These are phyloP conservation scores for Eucidaris tribuloides DNA, from an alignment of 35 echinoderm and acorn worm genomes.

Conservation along the genomic window DNA sequence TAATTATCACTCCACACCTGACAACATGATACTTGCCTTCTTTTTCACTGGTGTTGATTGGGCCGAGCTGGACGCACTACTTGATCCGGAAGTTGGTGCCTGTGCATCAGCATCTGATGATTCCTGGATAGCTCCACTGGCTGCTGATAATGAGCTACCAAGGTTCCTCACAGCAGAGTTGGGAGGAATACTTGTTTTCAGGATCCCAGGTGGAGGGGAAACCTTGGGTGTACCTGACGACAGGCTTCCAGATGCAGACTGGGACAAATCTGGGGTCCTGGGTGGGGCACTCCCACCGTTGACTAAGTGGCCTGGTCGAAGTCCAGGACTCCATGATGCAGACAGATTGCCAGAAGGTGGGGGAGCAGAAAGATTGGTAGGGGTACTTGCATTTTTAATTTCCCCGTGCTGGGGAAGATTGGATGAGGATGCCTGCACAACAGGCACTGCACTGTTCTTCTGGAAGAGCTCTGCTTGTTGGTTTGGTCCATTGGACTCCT, in stretches of 20 bases:
- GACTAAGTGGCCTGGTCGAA: neutral
- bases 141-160: neutral
- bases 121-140: neutral
- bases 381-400: too few relatives aligned
- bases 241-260: neutral
- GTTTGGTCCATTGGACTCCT: conserved; percentile 7
- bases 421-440: neutral
- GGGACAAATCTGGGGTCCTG: neutral
- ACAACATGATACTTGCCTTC: neutral
- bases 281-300: neutral
- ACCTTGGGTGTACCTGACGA: neutral
- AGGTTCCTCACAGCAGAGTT: neutral
- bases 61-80: conserved; percentile 11
- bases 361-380: neutral
- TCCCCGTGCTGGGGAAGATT: too few relatives aligned
- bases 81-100: neutral
- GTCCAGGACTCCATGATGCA: conserved; percentile 2
- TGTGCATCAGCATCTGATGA: neutral
- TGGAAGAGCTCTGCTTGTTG: neutral
- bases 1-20: too few relatives aligned
- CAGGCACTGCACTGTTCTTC: neutral
- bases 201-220: neutral
- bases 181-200: neutral
- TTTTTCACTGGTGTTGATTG: conserved; percentile 26
- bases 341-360: neutral